Evolutionary conservation across 2,113 vertebrate species (phyloP).

Genomic region (Clinocottus analis): DNA sequence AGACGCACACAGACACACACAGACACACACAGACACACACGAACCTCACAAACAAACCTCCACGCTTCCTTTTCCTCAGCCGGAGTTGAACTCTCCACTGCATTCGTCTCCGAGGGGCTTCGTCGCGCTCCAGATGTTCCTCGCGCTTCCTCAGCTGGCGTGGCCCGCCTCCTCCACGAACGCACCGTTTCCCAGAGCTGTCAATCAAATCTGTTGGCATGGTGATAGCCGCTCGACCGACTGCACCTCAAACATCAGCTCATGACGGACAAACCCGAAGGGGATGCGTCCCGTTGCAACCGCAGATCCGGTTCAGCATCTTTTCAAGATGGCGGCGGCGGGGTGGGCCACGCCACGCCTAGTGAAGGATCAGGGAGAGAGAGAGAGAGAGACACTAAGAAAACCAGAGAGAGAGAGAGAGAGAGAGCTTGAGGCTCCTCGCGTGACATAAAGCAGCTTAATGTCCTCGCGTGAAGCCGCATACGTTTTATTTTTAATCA

Average conservation of each 20-base stretch:
- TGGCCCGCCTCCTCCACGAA: background rate
- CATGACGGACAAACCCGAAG: conserved; percentile 51
- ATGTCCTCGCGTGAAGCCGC: conserved; percentile 34
- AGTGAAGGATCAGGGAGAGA: conserved; percentile 28
- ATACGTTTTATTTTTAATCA: conserved; percentile 70
- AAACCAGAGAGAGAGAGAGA: background rate
- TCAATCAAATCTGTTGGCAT: conserved; percentile 60
- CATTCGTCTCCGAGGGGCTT: background rate
- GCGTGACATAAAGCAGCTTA: conserved; percentile 46
- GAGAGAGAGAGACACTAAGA: background rate
- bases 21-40: background rate
- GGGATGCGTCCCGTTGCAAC: conserved; percentile 46
- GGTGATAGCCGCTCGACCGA: conserved; percentile 41
- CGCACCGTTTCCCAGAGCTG: conserved; percentile 34
- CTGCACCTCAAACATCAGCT: conserved; percentile 42
- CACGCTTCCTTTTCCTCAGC: conserved; percentile 1
- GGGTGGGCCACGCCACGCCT: conserved; percentile 11
- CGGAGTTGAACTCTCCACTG: conserved; percentile 4
- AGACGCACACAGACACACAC: background rate
- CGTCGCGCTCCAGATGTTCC: conserved; percentile 1
- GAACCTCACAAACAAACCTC: background rate
- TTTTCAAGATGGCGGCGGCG: conserved; percentile 38
- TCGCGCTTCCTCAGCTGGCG: conserved; percentile 1
- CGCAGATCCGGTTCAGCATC: conserved; percentile 29
- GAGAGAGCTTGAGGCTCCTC: conserved; percentile 20